Percentiles rank a stretch among this genome's conserved stretches.
Conservation (phyloP, 2,888 invertebrate species). For the Sialis lutaria region DNA sequence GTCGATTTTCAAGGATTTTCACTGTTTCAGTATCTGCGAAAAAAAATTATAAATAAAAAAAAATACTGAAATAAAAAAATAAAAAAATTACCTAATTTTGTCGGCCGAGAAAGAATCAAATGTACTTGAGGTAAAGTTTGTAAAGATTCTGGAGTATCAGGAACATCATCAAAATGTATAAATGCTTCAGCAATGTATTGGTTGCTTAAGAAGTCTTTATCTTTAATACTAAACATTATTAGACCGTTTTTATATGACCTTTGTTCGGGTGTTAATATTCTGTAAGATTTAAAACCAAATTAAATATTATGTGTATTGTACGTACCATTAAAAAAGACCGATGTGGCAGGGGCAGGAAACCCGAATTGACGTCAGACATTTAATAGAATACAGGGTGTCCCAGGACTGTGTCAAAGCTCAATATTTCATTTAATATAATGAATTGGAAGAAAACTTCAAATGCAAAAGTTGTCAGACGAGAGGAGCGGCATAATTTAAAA, state of each 20-base stretch:
- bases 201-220: constrained; percentile 85
- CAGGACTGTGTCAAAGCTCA: too few species aligned
- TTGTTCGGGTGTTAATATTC: constrained; percentile 56
- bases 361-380: too few species aligned
- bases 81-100: constrained; percentile 35
- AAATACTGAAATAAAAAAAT: background rate
- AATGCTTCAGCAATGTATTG: constrained; percentile 93
- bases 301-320: background rate
- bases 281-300: constrained; percentile 20
- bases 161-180: constrained; percentile 60
- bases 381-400: too few species aligned
- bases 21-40: constrained; percentile 50
- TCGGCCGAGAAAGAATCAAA: constrained; percentile 52
- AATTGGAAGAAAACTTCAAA: too few species aligned
- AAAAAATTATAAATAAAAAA: constrained; percentile 7
- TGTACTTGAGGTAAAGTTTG: constrained; percentile 52
- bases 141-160: constrained; percentile 39
- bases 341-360: too few species aligned
- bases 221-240: constrained; percentile 81
- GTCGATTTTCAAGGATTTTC: constrained; percentile 62
- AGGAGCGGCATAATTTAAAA: too few species aligned
- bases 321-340: too few species aligned
- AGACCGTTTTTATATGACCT: constrained; percentile 48
- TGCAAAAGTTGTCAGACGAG: too few species aligned
- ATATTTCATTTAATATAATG: too few species aligned